Evolutionary conservation across 2,797 vertebrate genomes (phyloP).

Genomic region (Enteromius afrohamiltoni): DNA sequence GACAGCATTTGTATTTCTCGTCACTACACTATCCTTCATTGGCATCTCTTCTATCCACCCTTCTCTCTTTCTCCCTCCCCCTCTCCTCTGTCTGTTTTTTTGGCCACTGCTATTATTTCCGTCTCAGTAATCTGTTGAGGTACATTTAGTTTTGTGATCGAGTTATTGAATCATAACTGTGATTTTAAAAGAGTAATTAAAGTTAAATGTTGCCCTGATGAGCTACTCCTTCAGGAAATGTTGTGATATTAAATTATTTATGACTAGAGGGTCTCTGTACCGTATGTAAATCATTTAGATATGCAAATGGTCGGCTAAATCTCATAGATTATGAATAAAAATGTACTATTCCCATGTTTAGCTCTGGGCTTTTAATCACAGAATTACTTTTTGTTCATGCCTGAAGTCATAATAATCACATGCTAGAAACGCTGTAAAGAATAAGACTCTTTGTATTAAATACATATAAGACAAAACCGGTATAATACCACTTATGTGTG

Average conservation of each 20-base stretch:
- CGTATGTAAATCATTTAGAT: slow-evolving; percentile 85
- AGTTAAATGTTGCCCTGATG: slow-evolving; percentile 83
- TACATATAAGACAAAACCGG: slow-evolving; percentile 59
- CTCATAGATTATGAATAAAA: slow-evolving; percentile 80
- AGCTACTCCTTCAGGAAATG: slow-evolving; percentile 80
- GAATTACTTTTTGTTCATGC: slow-evolving; percentile 78
- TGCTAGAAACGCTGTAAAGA: slow-evolving; percentile 81
- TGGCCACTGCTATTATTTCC: slow-evolving; percentile 54
- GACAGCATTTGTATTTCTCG: no score
- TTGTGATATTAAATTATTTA: slow-evolving; percentile 84
- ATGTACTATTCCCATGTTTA: slow-evolving; percentile 64
- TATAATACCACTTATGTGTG: not conserved
- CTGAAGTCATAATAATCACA: slow-evolving; percentile 85
- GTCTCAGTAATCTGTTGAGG: slow-evolving; percentile 77
- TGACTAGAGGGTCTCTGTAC: slow-evolving; percentile 79
- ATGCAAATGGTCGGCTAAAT: slow-evolving; percentile 79
- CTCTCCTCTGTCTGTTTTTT: slow-evolving; percentile 27
- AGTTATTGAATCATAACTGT: slow-evolving; percentile 85
- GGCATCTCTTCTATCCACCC: slow-evolving; percentile 35
- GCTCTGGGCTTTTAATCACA: slow-evolving; percentile 73
- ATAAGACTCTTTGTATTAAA: slow-evolving; percentile 85
- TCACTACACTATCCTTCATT: not conserved
- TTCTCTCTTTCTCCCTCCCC: slow-evolving; percentile 31
- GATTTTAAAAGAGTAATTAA: slow-evolving; percentile 90
- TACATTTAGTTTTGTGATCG: slow-evolving; percentile 89